These are phyloP conservation scores for Drosophila suboccidentalis DNA, from an alignment of 2,888 invertebrate genomes.

Conservation along the genomic window DNA sequence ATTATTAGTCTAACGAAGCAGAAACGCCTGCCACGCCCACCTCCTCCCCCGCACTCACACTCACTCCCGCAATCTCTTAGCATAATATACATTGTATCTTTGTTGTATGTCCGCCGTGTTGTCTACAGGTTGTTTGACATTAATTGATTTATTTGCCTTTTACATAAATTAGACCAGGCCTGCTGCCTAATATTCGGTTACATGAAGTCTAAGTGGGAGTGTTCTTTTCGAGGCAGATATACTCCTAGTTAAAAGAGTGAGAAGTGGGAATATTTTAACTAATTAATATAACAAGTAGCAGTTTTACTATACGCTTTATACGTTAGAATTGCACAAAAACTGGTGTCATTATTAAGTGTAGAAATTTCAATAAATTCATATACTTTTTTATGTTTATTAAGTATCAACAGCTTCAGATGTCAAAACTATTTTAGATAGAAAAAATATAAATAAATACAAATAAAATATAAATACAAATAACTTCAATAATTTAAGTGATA, in stretches of 20 bases:
- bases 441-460: too few species aligned
- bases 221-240: not conserved
- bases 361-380: not conserved
- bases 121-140: slow-evolving; percentile 83
- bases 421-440: too few species aligned
- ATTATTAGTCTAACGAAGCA: slow-evolving; percentile 75
- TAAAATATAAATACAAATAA: too few species aligned
- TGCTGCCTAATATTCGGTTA: slow-evolving; percentile 50
- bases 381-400: not conserved
- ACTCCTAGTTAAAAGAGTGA: not conserved
- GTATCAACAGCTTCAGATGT: not conserved
- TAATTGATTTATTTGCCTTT: slow-evolving; percentile 83
- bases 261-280: slow-evolving; percentile 16
- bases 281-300: slow-evolving; percentile 20
- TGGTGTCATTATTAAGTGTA: not conserved
- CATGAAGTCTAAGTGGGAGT: slow-evolving; percentile 18
- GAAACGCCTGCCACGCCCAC: slow-evolving; percentile 38
- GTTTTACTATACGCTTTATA: not conserved
- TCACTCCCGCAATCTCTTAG: not conserved
- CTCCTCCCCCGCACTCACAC: too few species aligned
- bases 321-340: not conserved
- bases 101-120: slow-evolving; percentile 38
- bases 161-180: slow-evolving; percentile 73
- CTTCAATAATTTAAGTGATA: too few species aligned
- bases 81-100: slow-evolving; percentile 37